Conservation (phyloP, 2,113 vertebrate genomes). For the Alligator mississippiensis region DNA sequence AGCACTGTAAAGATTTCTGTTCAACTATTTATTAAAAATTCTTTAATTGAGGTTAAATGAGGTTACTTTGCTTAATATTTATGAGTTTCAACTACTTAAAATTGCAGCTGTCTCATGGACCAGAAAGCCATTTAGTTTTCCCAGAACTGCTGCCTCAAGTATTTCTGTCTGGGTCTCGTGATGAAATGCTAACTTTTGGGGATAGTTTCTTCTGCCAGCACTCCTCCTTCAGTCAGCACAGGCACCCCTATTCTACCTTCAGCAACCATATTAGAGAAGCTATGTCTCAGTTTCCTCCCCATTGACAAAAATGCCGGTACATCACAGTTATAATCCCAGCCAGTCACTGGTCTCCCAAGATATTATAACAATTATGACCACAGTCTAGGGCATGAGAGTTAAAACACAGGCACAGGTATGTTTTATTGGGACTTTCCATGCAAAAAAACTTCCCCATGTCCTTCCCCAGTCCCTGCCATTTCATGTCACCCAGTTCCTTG, state of each 20-base stretch:
- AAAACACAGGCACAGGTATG: neutral
- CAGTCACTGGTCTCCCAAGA: neutral
- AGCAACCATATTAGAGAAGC: neutral
- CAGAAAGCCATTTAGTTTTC: neutral
- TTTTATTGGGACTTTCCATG: neutral
- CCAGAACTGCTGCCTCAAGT: neutral
- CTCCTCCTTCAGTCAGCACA: neutral
- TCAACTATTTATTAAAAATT: neutral
- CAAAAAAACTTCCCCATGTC: neutral
- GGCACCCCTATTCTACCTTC: neutral
- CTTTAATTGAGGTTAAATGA: neutral
- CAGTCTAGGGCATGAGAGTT: neutral
- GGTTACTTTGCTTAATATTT: neutral
- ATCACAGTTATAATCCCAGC: neutral
- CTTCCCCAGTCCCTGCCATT: neutral
- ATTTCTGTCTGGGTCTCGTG: neutral
- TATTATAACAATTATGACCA: neutral
- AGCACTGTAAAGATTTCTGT: accelerated
- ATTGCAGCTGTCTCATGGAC: neutral
- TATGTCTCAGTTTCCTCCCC: accelerated
- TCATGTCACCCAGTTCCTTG: neutral
- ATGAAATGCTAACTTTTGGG: neutral
- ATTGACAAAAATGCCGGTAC: neutral
- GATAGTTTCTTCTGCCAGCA: neutral
- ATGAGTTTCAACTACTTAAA: neutral